phyloP scores from a whole-genome alignment of 2,888 invertebrate genomes.

The Conus canariensis region DNA sequence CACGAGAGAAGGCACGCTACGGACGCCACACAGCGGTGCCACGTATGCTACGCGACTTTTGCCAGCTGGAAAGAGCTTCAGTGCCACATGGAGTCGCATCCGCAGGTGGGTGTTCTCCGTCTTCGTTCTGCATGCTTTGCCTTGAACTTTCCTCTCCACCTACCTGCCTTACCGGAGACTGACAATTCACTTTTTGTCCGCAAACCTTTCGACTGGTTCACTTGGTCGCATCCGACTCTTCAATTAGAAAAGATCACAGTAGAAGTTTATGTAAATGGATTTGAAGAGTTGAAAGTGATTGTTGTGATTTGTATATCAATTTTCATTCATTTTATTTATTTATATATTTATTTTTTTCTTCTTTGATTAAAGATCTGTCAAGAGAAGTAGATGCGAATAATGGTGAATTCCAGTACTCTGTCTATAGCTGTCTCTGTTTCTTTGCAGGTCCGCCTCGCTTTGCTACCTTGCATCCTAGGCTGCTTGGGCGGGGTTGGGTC shows the following conservation, averaged over 20 bases:
- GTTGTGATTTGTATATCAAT: not conserved
- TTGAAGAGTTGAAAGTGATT: too few relatives aligned
- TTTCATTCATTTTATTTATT: not conserved
- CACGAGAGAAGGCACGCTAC: slow-evolving; percentile 72
- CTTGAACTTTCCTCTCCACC: not conserved
- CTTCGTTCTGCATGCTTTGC: slow-evolving; percentile 1
- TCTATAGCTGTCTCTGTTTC: slow-evolving; percentile 36
- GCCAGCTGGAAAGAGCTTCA: slow-evolving; percentile 67
- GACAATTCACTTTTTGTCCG: slow-evolving; percentile 39
- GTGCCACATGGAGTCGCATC: slow-evolving; percentile 69
- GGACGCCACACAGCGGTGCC: slow-evolving; percentile 70
- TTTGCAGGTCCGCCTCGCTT: slow-evolving; percentile 43
- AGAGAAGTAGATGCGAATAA: slow-evolving; percentile 9
- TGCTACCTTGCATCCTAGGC: slow-evolving; percentile 44
- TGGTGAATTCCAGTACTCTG: slow-evolving; percentile 41
- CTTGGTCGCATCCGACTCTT: too few relatives aligned
- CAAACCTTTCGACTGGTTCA: too few relatives aligned
- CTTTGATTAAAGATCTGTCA: not conserved
- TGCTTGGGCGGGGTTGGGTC: slow-evolving; percentile 40
- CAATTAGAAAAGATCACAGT: not conserved
- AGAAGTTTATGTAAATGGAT: not conserved
- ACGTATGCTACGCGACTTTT: slow-evolving; percentile 69
- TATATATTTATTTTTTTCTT: not conserved
- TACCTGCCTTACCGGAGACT: slow-evolving; percentile 24
- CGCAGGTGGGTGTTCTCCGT: slow-evolving; percentile 48